phyloP scores from a whole-genome alignment of 1,140 invertebrate species.

The Magallana gigas region DNA sequence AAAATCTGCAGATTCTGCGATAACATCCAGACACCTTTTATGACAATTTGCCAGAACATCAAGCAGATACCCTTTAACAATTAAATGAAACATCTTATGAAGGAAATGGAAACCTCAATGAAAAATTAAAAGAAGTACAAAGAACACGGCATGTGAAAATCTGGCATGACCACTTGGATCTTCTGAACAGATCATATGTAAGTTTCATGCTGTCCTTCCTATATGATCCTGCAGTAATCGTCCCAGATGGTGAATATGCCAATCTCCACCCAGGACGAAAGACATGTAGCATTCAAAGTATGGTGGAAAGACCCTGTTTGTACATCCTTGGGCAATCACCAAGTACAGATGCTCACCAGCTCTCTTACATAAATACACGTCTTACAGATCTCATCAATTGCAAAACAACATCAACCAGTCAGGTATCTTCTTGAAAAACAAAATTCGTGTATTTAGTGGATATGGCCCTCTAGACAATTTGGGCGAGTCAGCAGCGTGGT shows the following conservation, averaged over 20 bases:
- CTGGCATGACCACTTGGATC: constrained; percentile 46
- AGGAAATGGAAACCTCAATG: neutral
- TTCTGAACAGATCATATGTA: constrained; percentile 20
- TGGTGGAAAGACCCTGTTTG: constrained; percentile 31
- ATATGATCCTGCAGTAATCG: constrained; percentile 31
- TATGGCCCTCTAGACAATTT: constrained; percentile 42
- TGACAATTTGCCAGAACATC: neutral
- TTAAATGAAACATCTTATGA: neutral
- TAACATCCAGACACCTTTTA: neutral
- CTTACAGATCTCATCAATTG: neutral
- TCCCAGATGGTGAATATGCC: too few species aligned
- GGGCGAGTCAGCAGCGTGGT: constrained; percentile 44
- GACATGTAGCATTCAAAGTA: neutral
- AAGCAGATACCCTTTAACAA: neutral
- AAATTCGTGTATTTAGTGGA: constrained; percentile 9
- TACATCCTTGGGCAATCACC: constrained; percentile 46
- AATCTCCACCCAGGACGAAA: too few species aligned
- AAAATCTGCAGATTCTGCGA: neutral
- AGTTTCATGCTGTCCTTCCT: constrained; percentile 33
- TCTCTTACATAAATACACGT: neutral
- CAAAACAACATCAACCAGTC: neutral
- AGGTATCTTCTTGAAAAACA: neutral
- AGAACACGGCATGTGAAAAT: constrained; percentile 20
- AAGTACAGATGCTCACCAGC: constrained; percentile 26
- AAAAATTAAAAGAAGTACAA: neutral